Evolutionary conservation across 92 coral and sea anemone species (phyloP).

Genomic region (Nematostella vectensis): DNA sequence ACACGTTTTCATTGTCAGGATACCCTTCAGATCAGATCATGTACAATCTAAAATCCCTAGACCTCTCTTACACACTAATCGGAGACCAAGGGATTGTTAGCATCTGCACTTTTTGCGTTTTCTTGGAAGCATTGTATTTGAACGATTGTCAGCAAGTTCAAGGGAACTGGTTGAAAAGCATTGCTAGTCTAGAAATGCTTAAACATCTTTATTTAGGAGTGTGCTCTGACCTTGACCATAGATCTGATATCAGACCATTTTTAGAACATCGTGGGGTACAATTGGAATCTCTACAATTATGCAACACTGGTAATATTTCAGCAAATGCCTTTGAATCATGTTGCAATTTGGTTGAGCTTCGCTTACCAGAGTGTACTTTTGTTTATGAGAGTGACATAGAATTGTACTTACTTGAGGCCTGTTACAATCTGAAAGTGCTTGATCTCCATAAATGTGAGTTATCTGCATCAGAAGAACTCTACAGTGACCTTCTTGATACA

Average conservation of each 20-base stretch:
- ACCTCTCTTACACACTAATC: slow-evolving; percentile 38
- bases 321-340: slow-evolving; percentile 31
- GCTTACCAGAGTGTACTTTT: too few relatives aligned
- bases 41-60: slow-evolving; percentile 29
- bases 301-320: slow-evolving; percentile 25
- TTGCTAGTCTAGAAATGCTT: slow-evolving; percentile 28
- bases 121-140: slow-evolving; percentile 27
- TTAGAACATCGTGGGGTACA: slow-evolving; percentile 30
- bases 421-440: slow-evolving; percentile 36
- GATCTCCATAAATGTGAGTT: slow-evolving; percentile 44
- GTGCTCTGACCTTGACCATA: slow-evolving; percentile 21
- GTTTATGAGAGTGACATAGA: too few relatives aligned
- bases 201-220: slow-evolving; percentile 32
- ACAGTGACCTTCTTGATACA: too few relatives aligned
- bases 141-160: slow-evolving; percentile 33
- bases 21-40: too few relatives aligned
- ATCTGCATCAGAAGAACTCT: too few relatives aligned
- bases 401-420: too few relatives aligned
- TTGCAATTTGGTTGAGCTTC: too few relatives aligned
- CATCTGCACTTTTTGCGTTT: slow-evolving; percentile 41
- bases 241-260: slow-evolving; percentile 31
- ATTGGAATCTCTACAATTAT: slow-evolving; percentile 31
- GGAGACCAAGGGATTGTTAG: slow-evolving; percentile 18
- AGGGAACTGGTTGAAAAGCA: slow-evolving; percentile 17
- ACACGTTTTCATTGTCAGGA: too few relatives aligned